phyloP scores from a whole-genome alignment of 2,797 vertebrate genomes.

The Microhierax caerulescens region DNA sequence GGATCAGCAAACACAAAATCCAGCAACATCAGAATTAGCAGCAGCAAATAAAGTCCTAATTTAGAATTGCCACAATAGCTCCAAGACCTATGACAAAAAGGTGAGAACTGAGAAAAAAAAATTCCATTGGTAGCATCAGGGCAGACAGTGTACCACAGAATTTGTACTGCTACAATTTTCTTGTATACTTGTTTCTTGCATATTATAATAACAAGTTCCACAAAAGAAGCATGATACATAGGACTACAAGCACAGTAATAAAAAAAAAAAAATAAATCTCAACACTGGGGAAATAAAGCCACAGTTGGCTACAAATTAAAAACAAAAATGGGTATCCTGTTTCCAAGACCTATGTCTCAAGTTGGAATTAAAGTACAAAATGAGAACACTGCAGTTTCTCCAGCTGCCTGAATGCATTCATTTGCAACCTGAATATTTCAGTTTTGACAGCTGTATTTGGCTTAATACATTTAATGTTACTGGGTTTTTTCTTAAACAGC shows the following conservation, averaged over 20 bases:
- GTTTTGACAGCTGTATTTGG: not conserved
- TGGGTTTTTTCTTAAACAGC: not conserved
- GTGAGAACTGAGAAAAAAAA: not conserved
- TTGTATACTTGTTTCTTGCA: not conserved
- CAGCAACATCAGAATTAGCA: not conserved
- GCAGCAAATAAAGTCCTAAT: not conserved
- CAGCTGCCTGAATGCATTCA: not conserved
- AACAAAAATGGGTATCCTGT: not conserved
- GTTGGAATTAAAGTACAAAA: not conserved
- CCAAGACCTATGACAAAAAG: not conserved
- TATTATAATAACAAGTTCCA: not conserved
- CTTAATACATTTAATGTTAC: not conserved
- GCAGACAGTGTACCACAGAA: not conserved
- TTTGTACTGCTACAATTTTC: not conserved
- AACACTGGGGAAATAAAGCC: not conserved
- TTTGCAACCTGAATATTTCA: not conserved
- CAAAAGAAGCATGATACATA: not conserved
- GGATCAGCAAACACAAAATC: not conserved
- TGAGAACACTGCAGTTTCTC: not conserved
- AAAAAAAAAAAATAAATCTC: not conserved
- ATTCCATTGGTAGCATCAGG: not conserved
- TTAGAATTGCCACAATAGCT: not conserved
- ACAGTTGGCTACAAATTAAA: not conserved
- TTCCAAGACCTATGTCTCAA: not conserved
- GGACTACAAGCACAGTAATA: not conserved